Evolutionary conservation across 1,140 invertebrate genomes (phyloP).

Genomic region (Drosophila guanche): DNA sequence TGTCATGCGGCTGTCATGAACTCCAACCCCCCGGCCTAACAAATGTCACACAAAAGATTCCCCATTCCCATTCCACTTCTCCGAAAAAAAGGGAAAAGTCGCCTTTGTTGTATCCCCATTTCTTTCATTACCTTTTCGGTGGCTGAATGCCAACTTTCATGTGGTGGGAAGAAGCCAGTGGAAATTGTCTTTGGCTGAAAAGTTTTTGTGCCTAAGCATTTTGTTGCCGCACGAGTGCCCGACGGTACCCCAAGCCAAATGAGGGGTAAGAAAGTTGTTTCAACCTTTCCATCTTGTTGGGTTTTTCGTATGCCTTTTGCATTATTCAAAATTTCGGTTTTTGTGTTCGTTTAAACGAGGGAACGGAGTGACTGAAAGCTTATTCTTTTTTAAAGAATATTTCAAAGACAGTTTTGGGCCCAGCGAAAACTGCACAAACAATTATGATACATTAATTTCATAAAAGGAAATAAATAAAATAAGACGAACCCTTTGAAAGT

Average conservation of each 20-base stretch:
- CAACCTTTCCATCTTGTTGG: constrained; percentile 33
- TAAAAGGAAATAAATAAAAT: constrained; percentile 2
- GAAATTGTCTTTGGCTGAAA: constrained; percentile 39
- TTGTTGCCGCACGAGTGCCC: constrained; percentile 55
- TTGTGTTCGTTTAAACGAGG: not conserved
- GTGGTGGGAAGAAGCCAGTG: not conserved
- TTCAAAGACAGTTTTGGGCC: constrained; percentile 13
- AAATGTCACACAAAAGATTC: constrained; percentile 35
- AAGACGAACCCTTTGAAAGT: constrained; percentile 7
- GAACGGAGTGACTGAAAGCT: not conserved
- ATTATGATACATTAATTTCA: constrained; percentile 43
- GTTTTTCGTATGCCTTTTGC: constrained; percentile 30
- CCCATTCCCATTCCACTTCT: not conserved
- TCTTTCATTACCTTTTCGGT: constrained; percentile 24
- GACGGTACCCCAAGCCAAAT: constrained; percentile 29
- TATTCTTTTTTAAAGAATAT: not conserved
- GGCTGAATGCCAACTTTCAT: constrained; percentile 1
- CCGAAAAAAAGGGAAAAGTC: constrained; percentile 21
- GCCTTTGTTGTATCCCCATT: constrained; percentile 29
- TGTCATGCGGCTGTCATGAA: too few species aligned
- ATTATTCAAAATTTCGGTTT: constrained; percentile 38
- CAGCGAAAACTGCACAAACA: constrained; percentile 29
- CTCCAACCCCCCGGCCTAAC: too few species aligned
- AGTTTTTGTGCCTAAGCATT: constrained; percentile 37
- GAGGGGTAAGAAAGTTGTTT: constrained; percentile 41